phyloP scores from a whole-genome alignment of 1,140 invertebrate species.

The Euwallacea fornicatus region DNA sequence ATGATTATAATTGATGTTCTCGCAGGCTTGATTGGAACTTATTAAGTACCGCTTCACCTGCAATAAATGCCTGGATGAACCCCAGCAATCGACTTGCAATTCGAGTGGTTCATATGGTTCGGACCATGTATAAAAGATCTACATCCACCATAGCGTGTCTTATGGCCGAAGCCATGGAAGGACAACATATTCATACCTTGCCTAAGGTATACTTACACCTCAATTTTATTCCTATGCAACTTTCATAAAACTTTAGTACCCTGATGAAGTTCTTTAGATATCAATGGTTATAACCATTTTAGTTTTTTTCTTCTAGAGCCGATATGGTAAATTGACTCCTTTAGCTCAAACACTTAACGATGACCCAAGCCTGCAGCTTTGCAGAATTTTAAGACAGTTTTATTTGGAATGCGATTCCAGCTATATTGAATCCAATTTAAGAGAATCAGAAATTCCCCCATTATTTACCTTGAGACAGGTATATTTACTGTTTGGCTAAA shows the following conservation, averaged over 20 bases:
- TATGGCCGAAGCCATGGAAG: conserved; percentile 91
- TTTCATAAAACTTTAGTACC: no score
- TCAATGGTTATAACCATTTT: background rate
- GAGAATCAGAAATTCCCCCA: conserved; percentile 79
- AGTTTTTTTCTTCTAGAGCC: conserved; percentile 68
- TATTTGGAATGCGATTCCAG: conserved; percentile 73
- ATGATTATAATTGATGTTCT: conserved; percentile 4
- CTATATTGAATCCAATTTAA: conserved; percentile 82
- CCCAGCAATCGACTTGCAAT: conserved; percentile 87
- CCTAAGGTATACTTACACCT: conserved; percentile 66
- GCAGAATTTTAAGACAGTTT: conserved; percentile 85
- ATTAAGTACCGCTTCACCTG: conserved; percentile 91
- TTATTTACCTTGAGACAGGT: conserved; percentile 86
- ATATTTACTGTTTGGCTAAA: conserved; percentile 23
- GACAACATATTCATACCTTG: conserved; percentile 80
- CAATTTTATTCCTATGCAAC: background rate
- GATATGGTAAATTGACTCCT: conserved; percentile 85
- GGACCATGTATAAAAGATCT: conserved; percentile 73
- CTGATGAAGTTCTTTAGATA: no score
- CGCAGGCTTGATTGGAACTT: conserved; percentile 92
- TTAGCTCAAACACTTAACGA: conserved; percentile 90
- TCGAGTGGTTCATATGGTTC: conserved; percentile 75
- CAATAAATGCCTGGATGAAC: conserved; percentile 97
- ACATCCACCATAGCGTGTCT: conserved; percentile 90
- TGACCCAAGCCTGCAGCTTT: conserved; percentile 93